phyloP scores from a whole-genome alignment of 2,113 vertebrate genomes.

The Lipophrys pholis region DNA sequence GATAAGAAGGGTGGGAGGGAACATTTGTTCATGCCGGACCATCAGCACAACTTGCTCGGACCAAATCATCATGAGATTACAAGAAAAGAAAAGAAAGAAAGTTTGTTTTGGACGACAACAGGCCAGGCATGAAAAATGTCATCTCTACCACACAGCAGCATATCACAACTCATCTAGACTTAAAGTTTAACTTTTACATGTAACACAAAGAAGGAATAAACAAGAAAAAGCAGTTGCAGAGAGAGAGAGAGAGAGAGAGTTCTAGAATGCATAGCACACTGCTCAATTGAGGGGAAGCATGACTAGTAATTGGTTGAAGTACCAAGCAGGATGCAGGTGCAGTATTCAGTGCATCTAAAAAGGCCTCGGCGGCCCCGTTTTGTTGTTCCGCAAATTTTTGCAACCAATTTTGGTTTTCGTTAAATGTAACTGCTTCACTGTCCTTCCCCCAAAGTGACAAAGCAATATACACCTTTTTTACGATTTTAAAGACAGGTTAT shows the following conservation, averaged over 20 bases:
- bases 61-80: constrained; percentile 44
- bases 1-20: constrained; percentile 87
- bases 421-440: constrained; percentile 87
- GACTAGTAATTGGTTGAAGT: constrained; percentile 89
- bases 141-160: constrained; percentile 88
- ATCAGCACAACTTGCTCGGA: constrained; percentile 50
- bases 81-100: constrained; percentile 32
- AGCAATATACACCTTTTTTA: constrained; percentile 94
- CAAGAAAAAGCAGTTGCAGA: constrained; percentile 89
- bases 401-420: constrained; percentile 86
- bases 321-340: constrained; percentile 91
- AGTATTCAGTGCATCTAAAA: constrained; percentile 91
- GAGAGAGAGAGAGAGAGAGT: constrained; percentile 91
- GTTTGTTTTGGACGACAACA: constrained; percentile 77
- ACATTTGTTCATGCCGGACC: constrained; percentile 86
- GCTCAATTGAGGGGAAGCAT: constrained; percentile 94
- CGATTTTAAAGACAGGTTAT: constrained; percentile 93
- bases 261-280: constrained; percentile 97
- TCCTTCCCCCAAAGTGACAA: constrained; percentile 92
- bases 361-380: constrained; percentile 79
- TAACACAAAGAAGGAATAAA: constrained; percentile 80
- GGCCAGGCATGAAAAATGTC: constrained; percentile 87
- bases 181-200: constrained; percentile 83
- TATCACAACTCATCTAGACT: constrained; percentile 93
- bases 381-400: constrained; percentile 86